Percentiles rank a stretch among this genome's conserved stretches.
Conservation (phyloP, 2,888 invertebrate genomes). For the Serripes groenlandicus region DNA sequence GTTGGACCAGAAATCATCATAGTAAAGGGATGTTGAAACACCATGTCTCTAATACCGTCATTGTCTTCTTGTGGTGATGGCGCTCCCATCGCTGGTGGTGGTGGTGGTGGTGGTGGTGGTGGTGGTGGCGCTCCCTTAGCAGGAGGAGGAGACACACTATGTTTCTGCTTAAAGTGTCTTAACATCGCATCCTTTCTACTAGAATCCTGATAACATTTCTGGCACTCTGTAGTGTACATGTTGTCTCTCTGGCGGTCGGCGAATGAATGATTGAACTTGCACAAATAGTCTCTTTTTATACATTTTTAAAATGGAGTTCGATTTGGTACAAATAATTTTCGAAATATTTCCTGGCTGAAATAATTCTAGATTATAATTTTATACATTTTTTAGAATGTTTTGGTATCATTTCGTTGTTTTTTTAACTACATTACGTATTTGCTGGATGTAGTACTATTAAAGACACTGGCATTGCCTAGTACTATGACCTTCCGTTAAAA, state of each 20-base stretch:
- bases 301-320: no score
- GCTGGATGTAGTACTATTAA: no score
- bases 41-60: not conserved
- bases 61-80: conserved; percentile 4
- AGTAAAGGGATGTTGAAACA: conserved; percentile 32
- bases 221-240: conserved; percentile 17
- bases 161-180: conserved; percentile 19
- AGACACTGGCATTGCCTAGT: no score
- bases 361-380: no score
- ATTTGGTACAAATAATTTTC: no score
- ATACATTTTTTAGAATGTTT: no score
- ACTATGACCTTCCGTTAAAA: no score
- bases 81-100: not conserved
- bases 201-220: conserved; percentile 5
- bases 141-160: not conserved
- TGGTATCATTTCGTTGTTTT: no score
- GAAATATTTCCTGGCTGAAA: no score
- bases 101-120: conserved; percentile 26
- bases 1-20: not conserved
- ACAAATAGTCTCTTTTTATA: no score
- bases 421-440: no score
- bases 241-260: conserved; percentile 16
- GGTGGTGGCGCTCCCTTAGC: not conserved
- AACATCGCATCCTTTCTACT: conserved; percentile 20
- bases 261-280: not conserved